Base-by-base conservation (phyloP, 2,797 vertebrate species). In the Gobionotothen gibberifrons region DNA sequence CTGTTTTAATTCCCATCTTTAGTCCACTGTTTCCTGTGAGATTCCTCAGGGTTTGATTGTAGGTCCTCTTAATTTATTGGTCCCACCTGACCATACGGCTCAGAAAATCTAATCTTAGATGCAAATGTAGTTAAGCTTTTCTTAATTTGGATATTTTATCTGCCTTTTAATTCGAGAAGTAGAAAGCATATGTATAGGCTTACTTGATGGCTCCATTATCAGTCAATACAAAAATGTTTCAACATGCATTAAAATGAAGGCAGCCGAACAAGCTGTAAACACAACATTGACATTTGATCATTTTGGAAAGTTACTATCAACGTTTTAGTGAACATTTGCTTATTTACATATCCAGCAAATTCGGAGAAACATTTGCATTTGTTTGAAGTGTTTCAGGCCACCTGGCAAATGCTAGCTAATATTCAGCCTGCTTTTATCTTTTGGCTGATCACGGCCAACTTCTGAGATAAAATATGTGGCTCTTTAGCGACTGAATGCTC, bases 11-110 rank as follows among this genome's bases (percentile, higher is more conserved):
- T 67, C 46, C 61, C 0, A 65, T 52, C 17, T 2, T 5, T 10
- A 48, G 4, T 29, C 26, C 4, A 29, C 16, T 9, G 14, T 58
- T 54, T 67, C 55, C 32, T 22, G 9, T 51, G 43, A 42, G 39
- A 67, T 67, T 47, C 60, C 60, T 49, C 46, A 44, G 47, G 52
- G 60, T 43, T 69, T 5, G 2, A n/a, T 46, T 65, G 17, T 48
- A 51, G 62, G 42, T n/a, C 57, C 26, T 21, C 7, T n/a, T 29
- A 4, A 44, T 26, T n/a, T 29, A 4, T 39, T 26, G 15, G 13
- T 22, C 9, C 22, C 19, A 17, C 14, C 15, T 12, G 44, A 2
- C 64, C 19, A 47, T 22, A 14, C 2, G 19, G 17, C 10, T 21
- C 5, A 9, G 51, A 8, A 8, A 61, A 48, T 48, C 7, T 7